phyloP scores from a whole-genome alignment of 1,140 invertebrate genomes.

The Nephotettix cincticeps region DNA sequence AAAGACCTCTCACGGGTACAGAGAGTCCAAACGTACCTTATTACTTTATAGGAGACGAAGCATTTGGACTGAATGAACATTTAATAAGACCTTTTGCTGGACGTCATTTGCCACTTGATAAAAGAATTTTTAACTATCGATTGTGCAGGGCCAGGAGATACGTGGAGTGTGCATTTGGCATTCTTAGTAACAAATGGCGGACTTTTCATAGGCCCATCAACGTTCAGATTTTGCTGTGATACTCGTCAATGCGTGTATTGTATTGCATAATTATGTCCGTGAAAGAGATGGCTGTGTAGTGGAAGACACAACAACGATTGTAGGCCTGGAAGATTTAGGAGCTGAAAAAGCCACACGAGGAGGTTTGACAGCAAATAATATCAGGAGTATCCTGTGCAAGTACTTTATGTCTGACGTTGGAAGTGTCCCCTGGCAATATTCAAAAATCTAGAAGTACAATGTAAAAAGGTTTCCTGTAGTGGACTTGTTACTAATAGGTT shows the following conservation, averaged over 20 bases:
- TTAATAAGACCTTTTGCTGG: constrained; percentile 45
- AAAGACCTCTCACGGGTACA: constrained; percentile 30
- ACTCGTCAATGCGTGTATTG: constrained; percentile 39
- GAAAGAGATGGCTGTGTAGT: constrained; percentile 32
- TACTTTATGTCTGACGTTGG: constrained; percentile 23
- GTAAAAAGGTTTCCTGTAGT: no score
- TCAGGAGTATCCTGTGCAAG: constrained; percentile 13
- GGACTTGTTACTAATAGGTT: no score
- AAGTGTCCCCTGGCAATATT: constrained; percentile 32
- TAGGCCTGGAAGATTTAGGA: constrained; percentile 30
- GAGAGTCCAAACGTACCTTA: constrained; percentile 35
- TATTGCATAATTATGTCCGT: constrained; percentile 40
- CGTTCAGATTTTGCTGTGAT: constrained; percentile 36
- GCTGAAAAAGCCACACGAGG: neutral
- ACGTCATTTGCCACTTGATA: constrained; percentile 32
- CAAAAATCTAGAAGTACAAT: constrained; percentile 26
- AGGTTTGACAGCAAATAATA: constrained; percentile 21
- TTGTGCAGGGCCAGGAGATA: constrained; percentile 38
- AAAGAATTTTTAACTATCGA: constrained; percentile 47
- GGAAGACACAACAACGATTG: constrained; percentile 27
- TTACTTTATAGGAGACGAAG: constrained; percentile 47
- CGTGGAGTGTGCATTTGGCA: constrained; percentile 44
- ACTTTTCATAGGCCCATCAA: constrained; percentile 41
- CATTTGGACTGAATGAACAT: constrained; percentile 43
- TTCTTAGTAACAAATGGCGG: constrained; percentile 39